Conservation (phyloP, 30 jellyfish, hydroid and myxozoan genomes). For the Aurelia aurita region DNA sequence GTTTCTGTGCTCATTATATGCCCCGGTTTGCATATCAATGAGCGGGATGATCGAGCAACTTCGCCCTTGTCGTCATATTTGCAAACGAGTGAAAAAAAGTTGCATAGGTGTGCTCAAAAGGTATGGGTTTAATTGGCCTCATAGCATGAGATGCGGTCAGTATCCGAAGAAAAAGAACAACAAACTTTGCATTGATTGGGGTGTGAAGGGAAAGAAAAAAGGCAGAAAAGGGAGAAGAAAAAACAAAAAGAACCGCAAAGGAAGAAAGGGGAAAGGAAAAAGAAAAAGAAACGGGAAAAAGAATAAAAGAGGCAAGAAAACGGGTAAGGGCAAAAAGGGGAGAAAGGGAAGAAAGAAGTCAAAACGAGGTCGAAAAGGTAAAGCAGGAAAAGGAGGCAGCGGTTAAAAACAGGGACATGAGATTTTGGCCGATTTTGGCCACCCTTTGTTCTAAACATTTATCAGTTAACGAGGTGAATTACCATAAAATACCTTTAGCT, state of each 20-base stretch:
- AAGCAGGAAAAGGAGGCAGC: not conserved
- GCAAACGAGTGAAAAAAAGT: conserved; percentile 77
- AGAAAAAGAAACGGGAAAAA: not conserved
- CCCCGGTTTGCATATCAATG: conserved; percentile 87
- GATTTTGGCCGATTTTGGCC: not conserved
- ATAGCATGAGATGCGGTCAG: conserved; percentile 54
- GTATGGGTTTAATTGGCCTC: conserved; percentile 91
- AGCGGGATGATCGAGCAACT: conserved; percentile 13
- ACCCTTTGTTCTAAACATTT: no score
- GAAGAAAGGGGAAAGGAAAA: not conserved
- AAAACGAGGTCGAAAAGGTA: not conserved
- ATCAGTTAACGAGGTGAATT: no score
- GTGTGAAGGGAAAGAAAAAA: conserved; percentile 3
- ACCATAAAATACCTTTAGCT: no score
- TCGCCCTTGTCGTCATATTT: conserved; percentile 89
- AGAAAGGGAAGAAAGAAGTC: not conserved
- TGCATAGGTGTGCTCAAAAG: conserved; percentile 65
- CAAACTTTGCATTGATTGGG: conserved; percentile 78
- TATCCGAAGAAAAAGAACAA: conserved; percentile 78
- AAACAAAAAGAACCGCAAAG: not conserved
- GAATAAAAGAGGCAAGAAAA: not conserved
- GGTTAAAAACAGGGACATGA: not conserved
- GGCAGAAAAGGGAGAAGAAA: conserved; percentile 18
- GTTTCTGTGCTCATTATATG: conserved; percentile 89
- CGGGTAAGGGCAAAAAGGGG: conserved; percentile 2